Conservation (phyloP, 1,140 invertebrate species). For the Lineus longissimus region DNA sequence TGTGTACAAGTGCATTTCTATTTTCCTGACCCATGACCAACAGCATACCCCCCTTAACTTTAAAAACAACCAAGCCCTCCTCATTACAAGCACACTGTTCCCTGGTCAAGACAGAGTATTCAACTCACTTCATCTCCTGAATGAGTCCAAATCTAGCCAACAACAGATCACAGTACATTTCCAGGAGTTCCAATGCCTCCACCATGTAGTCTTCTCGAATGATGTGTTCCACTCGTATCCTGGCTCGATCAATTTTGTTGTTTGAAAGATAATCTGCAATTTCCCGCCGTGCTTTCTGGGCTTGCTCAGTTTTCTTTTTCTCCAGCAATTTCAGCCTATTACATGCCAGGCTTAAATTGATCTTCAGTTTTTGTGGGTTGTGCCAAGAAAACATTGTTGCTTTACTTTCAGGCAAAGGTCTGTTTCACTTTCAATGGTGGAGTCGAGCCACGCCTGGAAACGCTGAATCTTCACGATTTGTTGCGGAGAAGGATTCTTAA, state of each 20-base stretch:
- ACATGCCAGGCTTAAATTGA: constrained; percentile 85
- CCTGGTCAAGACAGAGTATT: too few species aligned
- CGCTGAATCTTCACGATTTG: too few species aligned
- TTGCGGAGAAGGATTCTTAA: too few species aligned
- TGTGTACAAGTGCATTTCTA: too few species aligned
- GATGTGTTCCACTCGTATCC: constrained; percentile 96
- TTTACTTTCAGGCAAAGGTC: too few species aligned
- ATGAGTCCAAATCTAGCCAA: constrained; percentile 94
- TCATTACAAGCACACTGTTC: too few species aligned
- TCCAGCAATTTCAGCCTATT: constrained; percentile 92
- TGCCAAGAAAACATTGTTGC: too few species aligned
- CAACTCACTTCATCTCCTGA: constrained; percentile 89
- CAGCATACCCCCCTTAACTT: too few species aligned
- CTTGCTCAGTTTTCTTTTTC: constrained; percentile 97
- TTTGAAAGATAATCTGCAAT: constrained; percentile 89
- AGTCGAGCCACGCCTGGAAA: too few species aligned
- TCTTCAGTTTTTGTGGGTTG: constrained; percentile 77
- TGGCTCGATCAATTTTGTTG: constrained; percentile 82
- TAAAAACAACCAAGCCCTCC: too few species aligned
- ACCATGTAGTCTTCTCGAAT: constrained; percentile 98
- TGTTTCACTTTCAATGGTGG: too few species aligned
- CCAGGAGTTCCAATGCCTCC: constrained; percentile 97
- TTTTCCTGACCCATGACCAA: too few species aligned
- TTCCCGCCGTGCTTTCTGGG: constrained; percentile 92
- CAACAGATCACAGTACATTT: constrained; percentile 99